phyloP scores from a whole-genome alignment of 2,888 invertebrate species.

The Lochmaea crataegi region DNA sequence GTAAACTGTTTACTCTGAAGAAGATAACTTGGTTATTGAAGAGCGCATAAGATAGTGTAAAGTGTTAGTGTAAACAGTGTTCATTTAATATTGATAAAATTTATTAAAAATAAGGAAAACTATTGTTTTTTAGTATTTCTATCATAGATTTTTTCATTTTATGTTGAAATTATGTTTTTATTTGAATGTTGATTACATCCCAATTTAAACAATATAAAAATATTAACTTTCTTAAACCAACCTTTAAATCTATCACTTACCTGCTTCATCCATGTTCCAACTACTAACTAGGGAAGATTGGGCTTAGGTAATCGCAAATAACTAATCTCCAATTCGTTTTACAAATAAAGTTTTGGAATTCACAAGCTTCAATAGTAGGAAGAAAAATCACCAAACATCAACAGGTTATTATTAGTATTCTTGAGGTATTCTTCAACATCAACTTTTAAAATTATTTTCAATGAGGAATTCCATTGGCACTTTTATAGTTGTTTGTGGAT shows the following conservation, averaged over 20 bases:
- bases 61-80: no score
- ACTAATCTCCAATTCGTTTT: conserved; percentile 37
- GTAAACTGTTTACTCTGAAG: no score
- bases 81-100: no score
- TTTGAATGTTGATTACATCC: no score
- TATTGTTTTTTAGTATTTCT: no score
- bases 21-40: no score
- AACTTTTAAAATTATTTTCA: background rate
- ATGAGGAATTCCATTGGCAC: background rate
- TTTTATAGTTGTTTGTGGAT: background rate
- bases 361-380: background rate
- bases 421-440: conserved; percentile 1
- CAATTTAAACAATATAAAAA: no score
- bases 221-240: background rate
- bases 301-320: conserved; percentile 55
- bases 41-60: no score
- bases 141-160: no score
- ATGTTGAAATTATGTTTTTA: no score
- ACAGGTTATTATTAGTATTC: background rate
- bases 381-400: conserved; percentile 3
- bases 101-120: no score
- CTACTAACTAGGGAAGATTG: conserved; percentile 64
- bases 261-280: conserved; percentile 44
- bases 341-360: conserved; percentile 7
- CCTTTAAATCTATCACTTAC: conserved; percentile 51